Base-by-base conservation (phyloP, 1,140 invertebrate genomes). In the Psilanteris sp. region DNA sequence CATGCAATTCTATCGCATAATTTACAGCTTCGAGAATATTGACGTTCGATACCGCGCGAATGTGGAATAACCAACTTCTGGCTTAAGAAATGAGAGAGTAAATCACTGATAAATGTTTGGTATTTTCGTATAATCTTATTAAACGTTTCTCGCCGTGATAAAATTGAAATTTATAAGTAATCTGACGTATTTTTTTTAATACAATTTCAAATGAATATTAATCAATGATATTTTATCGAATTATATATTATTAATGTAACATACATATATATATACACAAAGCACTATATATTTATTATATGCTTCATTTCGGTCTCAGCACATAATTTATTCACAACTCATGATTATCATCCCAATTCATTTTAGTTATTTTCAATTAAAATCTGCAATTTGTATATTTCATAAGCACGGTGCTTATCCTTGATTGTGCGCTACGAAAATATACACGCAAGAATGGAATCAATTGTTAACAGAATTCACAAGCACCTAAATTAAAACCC, bases 1-100 rank as follows among this genome's bases (percentile, higher is more conserved):
- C 52, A 50, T 15, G 10, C 52, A 68, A 59, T 68, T 52, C 64
- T 59, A 68, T 68, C 50, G 50, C 34, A 68, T 43, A 68, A 68
- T 68, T 68, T 68, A 68, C 44, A 34, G 34, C 44, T 14, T 24
- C 15, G 7, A 10, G 14, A 41, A 68, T 59, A 68, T 57, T 68
- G 64, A 59, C 44, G 44, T 11, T 34, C 64, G 43, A 68, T 68
- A 57, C 24, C 26, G 6, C 41, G 18, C 50, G 34, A 68, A 57
- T 50, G 59, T 27, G 34, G 41, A 68, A 57, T 50, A 57, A 41
- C 43, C 41, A 41, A 68, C 22, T 48, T 57, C 24, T 36, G 15
- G 24, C 11, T 48, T 31, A 24, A 41, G 18, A 57, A 68, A 68
- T 48, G 64, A 46, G 24, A 39, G 41, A 55, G 52, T 68, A 68